These are phyloP conservation scores for Cylloceria caligata DNA, from an alignment of 2,888 invertebrate species.

Conservation along the genomic window DNA sequence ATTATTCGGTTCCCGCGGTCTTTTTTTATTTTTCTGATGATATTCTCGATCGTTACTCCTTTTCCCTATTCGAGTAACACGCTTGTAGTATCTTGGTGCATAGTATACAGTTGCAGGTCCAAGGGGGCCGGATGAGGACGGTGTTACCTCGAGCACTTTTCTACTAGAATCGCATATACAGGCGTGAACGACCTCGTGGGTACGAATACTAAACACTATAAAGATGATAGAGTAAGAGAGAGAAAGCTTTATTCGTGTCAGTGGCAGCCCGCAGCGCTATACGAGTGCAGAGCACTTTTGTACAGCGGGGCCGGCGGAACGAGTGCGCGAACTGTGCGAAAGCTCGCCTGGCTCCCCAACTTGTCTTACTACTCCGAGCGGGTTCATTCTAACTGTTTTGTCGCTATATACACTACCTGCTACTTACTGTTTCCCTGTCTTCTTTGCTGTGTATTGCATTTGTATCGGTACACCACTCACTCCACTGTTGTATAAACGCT, in stretches of 20 bases:
- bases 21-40: not conserved
- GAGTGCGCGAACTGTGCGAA: not conserved
- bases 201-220: conserved; percentile 42
- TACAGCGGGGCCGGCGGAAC: not conserved
- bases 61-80: not conserved
- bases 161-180: conserved; percentile 52
- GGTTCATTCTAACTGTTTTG: not conserved
- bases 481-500: too few species aligned
- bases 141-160: conserved; percentile 20
- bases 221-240: conserved; percentile 49
- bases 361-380: not conserved
- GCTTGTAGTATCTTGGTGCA: not conserved
- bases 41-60: not conserved
- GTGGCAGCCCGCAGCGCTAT: not conserved
- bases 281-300: not conserved
- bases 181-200: conserved; percentile 63
- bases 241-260: not conserved
- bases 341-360: not conserved
- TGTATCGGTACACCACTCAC: too few species aligned
- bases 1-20: not conserved
- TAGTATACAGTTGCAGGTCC: not conserved
- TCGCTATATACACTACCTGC: not conserved
- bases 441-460: too few species aligned
- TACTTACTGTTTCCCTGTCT: too few species aligned
- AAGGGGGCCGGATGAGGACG: not conserved